Conservation (phyloP, 2,797 vertebrate species). For the Urophycis tenuis region DNA sequence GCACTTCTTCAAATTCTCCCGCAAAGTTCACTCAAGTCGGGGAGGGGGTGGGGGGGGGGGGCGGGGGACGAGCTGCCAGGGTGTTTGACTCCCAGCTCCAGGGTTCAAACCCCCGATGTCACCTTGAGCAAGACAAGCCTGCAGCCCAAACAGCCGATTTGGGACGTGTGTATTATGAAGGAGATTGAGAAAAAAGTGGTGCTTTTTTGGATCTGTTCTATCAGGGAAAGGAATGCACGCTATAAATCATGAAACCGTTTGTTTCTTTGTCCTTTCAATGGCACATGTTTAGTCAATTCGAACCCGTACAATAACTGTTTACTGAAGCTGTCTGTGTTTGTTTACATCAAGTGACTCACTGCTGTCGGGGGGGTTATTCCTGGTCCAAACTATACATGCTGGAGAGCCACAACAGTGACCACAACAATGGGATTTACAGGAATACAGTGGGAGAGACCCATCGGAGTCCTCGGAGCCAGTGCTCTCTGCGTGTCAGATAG, state of each 20-base stretch:
- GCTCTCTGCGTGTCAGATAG: conserved; percentile 7
- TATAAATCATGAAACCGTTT: not conserved
- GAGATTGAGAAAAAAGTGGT: too few species aligned
- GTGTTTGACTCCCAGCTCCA: not conserved
- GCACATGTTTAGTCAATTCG: not conserved
- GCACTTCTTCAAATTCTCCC: not conserved
- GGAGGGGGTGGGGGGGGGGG: too few species aligned
- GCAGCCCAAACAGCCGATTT: not conserved
- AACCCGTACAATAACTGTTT: not conserved
- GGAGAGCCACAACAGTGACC: conserved; percentile 20
- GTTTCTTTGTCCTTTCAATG: not conserved
- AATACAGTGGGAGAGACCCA: conserved; percentile 7
- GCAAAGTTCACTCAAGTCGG: not conserved
- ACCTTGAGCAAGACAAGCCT: not conserved
- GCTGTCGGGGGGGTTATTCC: not conserved
- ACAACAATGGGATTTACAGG: conserved; percentile 34
- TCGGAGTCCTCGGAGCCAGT: not conserved
- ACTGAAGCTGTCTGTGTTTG: not conserved
- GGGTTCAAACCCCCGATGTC: not conserved
- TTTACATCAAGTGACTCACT: not conserved
- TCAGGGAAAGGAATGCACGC: not conserved
- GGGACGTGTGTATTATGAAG: not conserved
- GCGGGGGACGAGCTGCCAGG: not conserved
- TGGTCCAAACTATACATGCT: conserved; percentile 29
- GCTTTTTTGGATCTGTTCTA: not conserved